Conservation (phyloP, 2,888 invertebrate genomes). For the Bellardia pandia region DNA sequence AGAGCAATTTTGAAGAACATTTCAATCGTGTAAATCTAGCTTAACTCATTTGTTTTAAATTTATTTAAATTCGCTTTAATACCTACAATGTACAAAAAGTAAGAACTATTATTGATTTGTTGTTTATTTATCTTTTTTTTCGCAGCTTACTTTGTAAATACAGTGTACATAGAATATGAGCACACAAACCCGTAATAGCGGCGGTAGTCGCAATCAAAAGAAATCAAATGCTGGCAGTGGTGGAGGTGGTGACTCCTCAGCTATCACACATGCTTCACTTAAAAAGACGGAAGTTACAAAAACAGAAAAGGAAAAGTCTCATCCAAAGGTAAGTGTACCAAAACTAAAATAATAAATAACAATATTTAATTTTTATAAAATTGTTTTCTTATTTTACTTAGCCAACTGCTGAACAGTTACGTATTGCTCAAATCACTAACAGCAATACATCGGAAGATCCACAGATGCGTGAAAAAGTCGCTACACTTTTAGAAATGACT, state of each 20-base stretch:
- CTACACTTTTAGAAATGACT: conserved; percentile 95
- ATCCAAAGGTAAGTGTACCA: conserved; percentile 83
- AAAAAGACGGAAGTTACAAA: conserved; percentile 87
- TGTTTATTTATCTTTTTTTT: conserved; percentile 31
- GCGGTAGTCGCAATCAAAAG: conserved; percentile 83
- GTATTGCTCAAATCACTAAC: conserved; percentile 91
- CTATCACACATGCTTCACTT: conserved; percentile 82
- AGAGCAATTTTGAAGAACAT: too few species aligned
- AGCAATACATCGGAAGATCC: conserved; percentile 87
- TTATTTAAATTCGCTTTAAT: too few species aligned
- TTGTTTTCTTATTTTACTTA: conserved; percentile 77
- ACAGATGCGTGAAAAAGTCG: conserved; percentile 89
- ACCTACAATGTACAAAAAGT: not conserved
- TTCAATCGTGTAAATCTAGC: too few species aligned
- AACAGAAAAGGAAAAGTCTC: conserved; percentile 86
- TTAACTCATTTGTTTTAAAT: not conserved
- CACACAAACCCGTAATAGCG: conserved; percentile 84
- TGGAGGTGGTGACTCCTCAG: conserved; percentile 81
- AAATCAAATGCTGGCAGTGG: conserved; percentile 82
- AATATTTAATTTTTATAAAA: too few species aligned
- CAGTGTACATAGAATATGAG: conserved; percentile 85
- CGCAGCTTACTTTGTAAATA: conserved; percentile 84
- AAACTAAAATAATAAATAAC: not conserved
- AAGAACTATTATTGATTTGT: not conserved
- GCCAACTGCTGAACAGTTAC: conserved; percentile 93